Evolutionary conservation across 2,113 vertebrate genomes (phyloP).

Genomic region (Geococcyx californianus): DNA sequence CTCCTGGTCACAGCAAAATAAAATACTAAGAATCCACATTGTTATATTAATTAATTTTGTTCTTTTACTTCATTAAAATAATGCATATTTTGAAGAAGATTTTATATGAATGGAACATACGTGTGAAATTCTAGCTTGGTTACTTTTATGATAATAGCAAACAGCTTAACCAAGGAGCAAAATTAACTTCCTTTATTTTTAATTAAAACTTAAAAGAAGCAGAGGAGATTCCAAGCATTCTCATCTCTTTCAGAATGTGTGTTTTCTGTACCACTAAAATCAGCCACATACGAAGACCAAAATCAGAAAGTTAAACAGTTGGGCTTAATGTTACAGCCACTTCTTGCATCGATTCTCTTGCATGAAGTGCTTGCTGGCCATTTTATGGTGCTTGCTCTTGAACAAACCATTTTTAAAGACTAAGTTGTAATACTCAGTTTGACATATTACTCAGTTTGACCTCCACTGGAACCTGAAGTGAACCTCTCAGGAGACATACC

Average conservation of each 20-base stretch:
- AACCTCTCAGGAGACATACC: background rate
- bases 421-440: background rate
- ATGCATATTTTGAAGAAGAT: background rate
- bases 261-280: background rate
- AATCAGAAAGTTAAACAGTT: background rate
- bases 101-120: background rate
- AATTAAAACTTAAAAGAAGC: background rate
- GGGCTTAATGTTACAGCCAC: background rate
- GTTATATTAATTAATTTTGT: background rate
- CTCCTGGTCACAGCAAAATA: conserved; percentile 33
- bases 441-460: background rate
- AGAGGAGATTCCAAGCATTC: background rate
- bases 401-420: background rate
- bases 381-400: background rate
- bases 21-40: background rate
- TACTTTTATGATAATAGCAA: background rate
- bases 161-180: background rate
- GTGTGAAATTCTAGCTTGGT: background rate
- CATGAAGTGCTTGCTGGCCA: background rate
- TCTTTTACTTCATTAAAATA: conserved; percentile 3
- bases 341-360: background rate
- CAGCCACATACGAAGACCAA: background rate
- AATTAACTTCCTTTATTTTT: background rate
- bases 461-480: background rate
- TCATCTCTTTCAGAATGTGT: background rate